Conservation (phyloP, 2,888 invertebrate genomes). For the Parasteatoda lunata region DNA sequence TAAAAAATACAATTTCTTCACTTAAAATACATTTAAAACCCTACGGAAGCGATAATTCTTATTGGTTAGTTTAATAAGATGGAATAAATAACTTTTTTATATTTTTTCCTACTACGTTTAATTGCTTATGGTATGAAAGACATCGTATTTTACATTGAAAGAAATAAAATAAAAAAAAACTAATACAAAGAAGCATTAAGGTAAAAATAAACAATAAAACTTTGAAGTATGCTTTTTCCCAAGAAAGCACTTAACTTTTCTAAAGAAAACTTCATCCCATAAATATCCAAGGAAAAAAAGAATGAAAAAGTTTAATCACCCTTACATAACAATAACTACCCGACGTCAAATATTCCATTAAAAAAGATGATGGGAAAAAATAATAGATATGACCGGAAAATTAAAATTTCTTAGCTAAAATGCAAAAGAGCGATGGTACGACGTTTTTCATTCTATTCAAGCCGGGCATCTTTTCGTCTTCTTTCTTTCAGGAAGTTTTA, state of each 20-base stretch:
- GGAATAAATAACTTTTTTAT: not conserved
- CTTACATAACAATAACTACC: constrained; percentile 37
- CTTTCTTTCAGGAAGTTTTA: not conserved
- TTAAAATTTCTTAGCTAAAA: constrained; percentile 24
- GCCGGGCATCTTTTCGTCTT: not conserved
- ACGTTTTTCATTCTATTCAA: not conserved
- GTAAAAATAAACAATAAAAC: not conserved
- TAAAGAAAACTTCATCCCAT: constrained; percentile 15
- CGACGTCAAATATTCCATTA: constrained; percentile 42
- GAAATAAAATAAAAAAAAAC: not conserved
- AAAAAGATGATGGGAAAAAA: constrained; percentile 6
- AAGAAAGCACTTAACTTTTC: constrained; percentile 15
- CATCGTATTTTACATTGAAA: not conserved
- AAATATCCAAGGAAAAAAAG: not conserved
- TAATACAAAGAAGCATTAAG: not conserved
- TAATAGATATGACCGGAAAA: constrained; percentile 53
- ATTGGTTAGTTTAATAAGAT: too few relatives aligned
- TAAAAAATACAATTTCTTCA: too few relatives aligned
- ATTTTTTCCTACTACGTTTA: not conserved
- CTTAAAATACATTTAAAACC: too few relatives aligned
- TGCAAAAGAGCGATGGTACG: not conserved
- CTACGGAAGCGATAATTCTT: too few relatives aligned
- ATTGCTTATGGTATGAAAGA: not conserved
- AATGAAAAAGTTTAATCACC: constrained; percentile 45
- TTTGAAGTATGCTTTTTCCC: not conserved